Evolutionary conservation across 2,113 vertebrate species (phyloP).

Genomic region (Setophaga petechia): DNA sequence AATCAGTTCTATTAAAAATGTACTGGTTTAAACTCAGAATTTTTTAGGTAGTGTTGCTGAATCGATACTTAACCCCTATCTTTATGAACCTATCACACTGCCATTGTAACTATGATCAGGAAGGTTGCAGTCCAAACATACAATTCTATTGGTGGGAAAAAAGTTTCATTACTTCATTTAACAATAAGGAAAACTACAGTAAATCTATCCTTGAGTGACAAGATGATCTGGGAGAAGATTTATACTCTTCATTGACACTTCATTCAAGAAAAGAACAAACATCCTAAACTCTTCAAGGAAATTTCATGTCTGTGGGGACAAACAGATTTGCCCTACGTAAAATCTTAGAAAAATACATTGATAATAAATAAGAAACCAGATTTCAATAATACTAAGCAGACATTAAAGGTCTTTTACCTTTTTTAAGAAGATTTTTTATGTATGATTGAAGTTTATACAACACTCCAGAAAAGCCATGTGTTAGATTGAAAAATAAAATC

Average conservation of each 20-base stretch:
- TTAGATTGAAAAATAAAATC: constrained; percentile 82
- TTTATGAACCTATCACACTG: background rate
- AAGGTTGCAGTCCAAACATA: background rate
- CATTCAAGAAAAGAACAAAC: background rate
- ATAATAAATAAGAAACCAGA: constrained; percentile 39
- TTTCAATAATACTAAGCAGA: constrained; percentile 70
- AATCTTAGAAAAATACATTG: constrained; percentile 30
- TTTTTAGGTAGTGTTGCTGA: background rate
- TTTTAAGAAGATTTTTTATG: constrained; percentile 81
- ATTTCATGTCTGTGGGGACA: background rate
- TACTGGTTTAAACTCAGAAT: background rate
- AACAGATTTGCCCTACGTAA: background rate
- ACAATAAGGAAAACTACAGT: background rate
- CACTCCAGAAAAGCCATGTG: constrained; percentile 79
- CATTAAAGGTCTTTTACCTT: constrained; percentile 74
- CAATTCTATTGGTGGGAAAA: background rate
- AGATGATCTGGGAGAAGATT: background rate
- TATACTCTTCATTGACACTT: background rate
- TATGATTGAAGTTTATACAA: constrained; percentile 81
- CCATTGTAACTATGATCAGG: background rate
- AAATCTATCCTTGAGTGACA: background rate
- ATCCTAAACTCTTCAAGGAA: background rate
- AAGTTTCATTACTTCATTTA: background rate
- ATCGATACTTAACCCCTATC: background rate
- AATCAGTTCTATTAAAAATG: background rate